These are phyloP conservation scores for Oryzias curvinotus DNA, from an alignment of 2,113 vertebrate genomes.

Conservation along the genomic window DNA sequence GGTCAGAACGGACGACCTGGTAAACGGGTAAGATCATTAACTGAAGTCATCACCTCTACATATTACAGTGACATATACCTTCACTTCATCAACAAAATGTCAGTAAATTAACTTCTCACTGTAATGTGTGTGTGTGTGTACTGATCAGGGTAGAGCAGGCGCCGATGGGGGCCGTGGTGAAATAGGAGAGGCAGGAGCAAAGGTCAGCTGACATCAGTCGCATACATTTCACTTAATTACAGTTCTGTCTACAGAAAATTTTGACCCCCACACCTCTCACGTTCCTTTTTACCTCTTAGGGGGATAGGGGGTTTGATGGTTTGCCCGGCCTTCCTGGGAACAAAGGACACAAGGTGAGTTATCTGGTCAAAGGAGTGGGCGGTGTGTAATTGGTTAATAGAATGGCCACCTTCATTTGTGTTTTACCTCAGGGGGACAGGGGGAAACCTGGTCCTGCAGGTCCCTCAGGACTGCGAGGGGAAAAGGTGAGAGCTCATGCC, in stretches of 20 bases:
- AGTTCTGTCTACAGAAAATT: neutral
- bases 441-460: constrained; percentile 72
- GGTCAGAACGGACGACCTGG: constrained; percentile 72
- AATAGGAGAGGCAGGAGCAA: constrained; percentile 88
- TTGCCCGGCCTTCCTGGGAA: constrained; percentile 86
- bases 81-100: neutral
- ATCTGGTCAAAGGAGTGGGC: neutral
- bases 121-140: constrained; percentile 23
- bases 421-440: constrained; percentile 62
- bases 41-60: neutral
- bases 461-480: constrained; percentile 77
- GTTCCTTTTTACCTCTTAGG: constrained; percentile 69
- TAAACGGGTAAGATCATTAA: constrained; percentile 64
- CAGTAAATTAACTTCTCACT: neutral
- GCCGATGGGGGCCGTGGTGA: constrained; percentile 89
- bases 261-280: neutral
- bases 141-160: constrained; percentile 85
- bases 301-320: constrained; percentile 94
- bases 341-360: constrained; percentile 75
- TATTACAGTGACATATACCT: neutral
- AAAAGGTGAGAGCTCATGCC: constrained; percentile 74
- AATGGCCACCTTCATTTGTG: neutral
- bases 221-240: neutral
- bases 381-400: neutral
- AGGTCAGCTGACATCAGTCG: constrained; percentile 74